These are phyloP conservation scores for Synanceia verrucosa DNA, from an alignment of 2,797 vertebrate species.

Conservation along the genomic window DNA sequence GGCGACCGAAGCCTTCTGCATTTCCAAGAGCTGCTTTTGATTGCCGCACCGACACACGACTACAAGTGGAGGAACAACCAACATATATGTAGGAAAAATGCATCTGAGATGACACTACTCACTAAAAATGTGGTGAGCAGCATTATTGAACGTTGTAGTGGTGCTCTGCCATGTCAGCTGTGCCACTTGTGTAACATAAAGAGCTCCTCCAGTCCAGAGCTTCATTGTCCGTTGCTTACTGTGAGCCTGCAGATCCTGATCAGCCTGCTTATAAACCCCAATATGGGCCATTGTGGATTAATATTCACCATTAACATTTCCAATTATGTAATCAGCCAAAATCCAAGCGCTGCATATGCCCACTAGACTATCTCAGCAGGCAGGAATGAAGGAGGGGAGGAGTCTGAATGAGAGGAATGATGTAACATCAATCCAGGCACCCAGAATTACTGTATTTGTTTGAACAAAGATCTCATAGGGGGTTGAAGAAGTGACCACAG, in stretches of 20 bases:
- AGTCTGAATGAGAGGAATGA: slow-evolving; percentile 52
- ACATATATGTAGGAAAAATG: slow-evolving; percentile 4
- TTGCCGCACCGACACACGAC: slow-evolving; percentile 20
- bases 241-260: slow-evolving; percentile 70
- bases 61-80: slow-evolving; percentile 10
- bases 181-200: slow-evolving; percentile 64
- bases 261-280: slow-evolving; percentile 77
- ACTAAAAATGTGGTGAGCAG: not conserved
- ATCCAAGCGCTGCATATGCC: slow-evolving; percentile 78
- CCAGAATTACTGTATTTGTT: slow-evolving; percentile 27
- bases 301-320: slow-evolving; percentile 82
- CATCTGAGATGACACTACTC: not conserved
- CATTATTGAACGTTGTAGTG: slow-evolving; percentile 2
- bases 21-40: slow-evolving; percentile 28
- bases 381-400: slow-evolving; percentile 28
- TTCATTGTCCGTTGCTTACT: slow-evolving; percentile 50
- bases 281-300: slow-evolving; percentile 81
- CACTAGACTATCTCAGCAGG: slow-evolving; percentile 69
- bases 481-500: slow-evolving; percentile 1
- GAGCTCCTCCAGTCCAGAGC: slow-evolving; percentile 40
- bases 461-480: not conserved
- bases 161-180: slow-evolving; percentile 46
- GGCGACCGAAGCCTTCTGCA: slow-evolving; percentile 54
- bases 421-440: slow-evolving; percentile 45
- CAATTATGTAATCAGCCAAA: slow-evolving; percentile 85